Conservation (phyloP, 2,113 vertebrate genomes). For the Silurus meridionalis region DNA sequence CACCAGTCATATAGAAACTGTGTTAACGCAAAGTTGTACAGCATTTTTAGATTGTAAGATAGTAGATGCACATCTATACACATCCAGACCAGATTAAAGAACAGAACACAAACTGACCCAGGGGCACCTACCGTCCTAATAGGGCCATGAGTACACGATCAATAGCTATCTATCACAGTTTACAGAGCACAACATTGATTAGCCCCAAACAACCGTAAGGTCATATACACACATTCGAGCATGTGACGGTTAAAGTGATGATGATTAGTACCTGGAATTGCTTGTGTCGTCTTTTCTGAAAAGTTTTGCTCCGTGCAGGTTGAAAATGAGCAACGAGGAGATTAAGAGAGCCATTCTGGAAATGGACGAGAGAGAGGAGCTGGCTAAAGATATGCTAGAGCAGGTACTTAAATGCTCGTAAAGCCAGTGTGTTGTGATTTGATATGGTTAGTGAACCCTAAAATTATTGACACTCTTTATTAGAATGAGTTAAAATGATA, state of each 20-base stretch:
- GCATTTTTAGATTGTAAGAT: not conserved
- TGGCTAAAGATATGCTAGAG: constrained; percentile 98
- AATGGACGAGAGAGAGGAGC: constrained; percentile 97
- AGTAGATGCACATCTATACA: not conserved
- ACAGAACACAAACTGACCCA: not conserved
- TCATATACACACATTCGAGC: not conserved
- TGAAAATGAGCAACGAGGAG: constrained; percentile 96
- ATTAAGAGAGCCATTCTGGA: constrained; percentile 96
- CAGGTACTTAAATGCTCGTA: constrained; percentile 74
- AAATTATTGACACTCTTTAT: not conserved
- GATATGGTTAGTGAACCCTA: not conserved
- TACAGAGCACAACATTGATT: constrained; percentile 37
- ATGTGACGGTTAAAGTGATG: not conserved
- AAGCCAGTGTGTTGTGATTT: not conserved
- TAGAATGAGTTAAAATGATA: not conserved
- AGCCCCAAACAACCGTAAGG: not conserved
- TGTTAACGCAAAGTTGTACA: not conserved
- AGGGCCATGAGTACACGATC: constrained; percentile 4
- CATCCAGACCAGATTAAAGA: not conserved
- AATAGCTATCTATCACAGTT: constrained; percentile 23
- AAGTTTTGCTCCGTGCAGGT: constrained; percentile 66
- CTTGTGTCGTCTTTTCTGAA: not conserved
- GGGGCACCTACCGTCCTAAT: not conserved
- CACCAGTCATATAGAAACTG: not conserved
- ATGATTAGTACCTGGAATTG: not conserved